Evolutionary conservation across 2,888 invertebrate genomes (phyloP), one percentile per base, ranked within the genome.

Genomic region (Drosophila mercatorum): DNA sequence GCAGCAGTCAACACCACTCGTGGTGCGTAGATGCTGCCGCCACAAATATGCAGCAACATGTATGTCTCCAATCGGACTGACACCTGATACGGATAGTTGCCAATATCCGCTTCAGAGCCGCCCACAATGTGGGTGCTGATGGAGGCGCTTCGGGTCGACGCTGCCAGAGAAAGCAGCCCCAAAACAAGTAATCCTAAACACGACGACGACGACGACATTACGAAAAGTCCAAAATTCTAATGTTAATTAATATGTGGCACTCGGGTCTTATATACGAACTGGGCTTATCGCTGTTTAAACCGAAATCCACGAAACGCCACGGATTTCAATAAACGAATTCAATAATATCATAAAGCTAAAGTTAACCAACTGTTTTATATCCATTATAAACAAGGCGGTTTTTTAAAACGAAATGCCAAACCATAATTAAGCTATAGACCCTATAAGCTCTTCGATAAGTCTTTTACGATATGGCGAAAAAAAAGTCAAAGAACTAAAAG

Each of bases 311-410:
- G 59, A 71, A 72, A 68, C 57, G 31, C 66, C 61, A 75, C 68
- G 77, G 83, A 89, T 88, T 89, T 79, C 75, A 71, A 72, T 72
- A 66, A 53, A 68, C 40, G 75, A 85, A 60, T 71, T 57, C 67
- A 63, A 58, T 64, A 71, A 84, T 86, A 83, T 88, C 72, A 73
- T 87, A 81, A 84, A 78, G 63, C 70, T 81, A 76, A 84, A 36
- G 84, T 44, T 70, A 49, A 11, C 51, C 28, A 36, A 56, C 11
- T 55, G 38, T 66, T 89, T 88, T 88, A 91, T 91, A 90, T 89
- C 80, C 82, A 81, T 83, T 75, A 91, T 90, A 91, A 91, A 90
- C 60, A 59, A 64, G 78, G 75, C 72, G 81, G 83, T 76, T 83
- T 90, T 83, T 85, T 71, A 75, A 78, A 75, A 69, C 75, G 67